phyloP scores from a whole-genome alignment of 1,140 invertebrate genomes.

The Micrasema longulum region DNA sequence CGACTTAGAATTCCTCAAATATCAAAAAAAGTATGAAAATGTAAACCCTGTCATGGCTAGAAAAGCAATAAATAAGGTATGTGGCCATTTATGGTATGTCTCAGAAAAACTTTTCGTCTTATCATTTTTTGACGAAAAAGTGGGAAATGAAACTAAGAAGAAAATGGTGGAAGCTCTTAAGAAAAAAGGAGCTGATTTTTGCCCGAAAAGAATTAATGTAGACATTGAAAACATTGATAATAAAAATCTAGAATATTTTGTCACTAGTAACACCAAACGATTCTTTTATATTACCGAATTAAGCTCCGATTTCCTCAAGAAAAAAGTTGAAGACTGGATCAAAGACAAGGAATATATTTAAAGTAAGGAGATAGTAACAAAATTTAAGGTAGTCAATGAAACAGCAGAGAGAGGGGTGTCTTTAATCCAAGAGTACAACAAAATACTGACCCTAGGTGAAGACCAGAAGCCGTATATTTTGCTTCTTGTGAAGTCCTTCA shows the following conservation, averaged over 20 bases:
- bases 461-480: conserved; percentile 11
- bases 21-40: conserved; percentile 51
- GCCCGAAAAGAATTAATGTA: conserved; percentile 41
- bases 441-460: conserved; percentile 27
- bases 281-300: conserved; percentile 9
- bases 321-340: conserved; percentile 46
- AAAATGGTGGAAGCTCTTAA: conserved; percentile 44
- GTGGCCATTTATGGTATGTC: conserved; percentile 58
- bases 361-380: conserved; percentile 42
- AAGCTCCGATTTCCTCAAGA: conserved; percentile 51
- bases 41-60: conserved; percentile 52
- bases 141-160: conserved; percentile 11
- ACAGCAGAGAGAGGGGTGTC: conserved; percentile 56
- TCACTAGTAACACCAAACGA: conserved; percentile 32
- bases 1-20: conserved; percentile 56
- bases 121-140: conserved; percentile 12
- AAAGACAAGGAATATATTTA: conserved; percentile 46
- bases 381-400: conserved; percentile 56
- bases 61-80: conserved; percentile 54
- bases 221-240: conserved; percentile 40
- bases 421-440: conserved; percentile 56
- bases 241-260: conserved; percentile 53
- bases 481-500: conserved; percentile 14
- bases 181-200: conserved; percentile 37
- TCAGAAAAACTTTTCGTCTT: background rate